Evolutionary conservation across 2,888 invertebrate genomes (phyloP), one percentile per base, ranked within the genome.

Genomic region (Halictus quadricinctus): DNA sequence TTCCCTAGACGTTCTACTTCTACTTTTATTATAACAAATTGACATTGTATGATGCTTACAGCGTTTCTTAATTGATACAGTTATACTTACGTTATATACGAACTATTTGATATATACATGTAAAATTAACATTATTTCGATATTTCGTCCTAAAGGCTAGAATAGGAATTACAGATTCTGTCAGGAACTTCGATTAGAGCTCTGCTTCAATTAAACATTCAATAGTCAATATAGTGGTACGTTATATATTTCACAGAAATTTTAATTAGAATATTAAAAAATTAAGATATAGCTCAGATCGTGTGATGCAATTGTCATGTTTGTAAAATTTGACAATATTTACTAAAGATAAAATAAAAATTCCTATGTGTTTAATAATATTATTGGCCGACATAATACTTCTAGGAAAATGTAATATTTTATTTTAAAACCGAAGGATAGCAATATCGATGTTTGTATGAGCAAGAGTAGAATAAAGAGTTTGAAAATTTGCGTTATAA

Each of bases 351-450:
- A 41, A 76, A 76, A 74, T n/a, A 12, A 79, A 86, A 81, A 48
- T 81, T 64, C 76, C 81, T 79, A 85, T 76, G 13, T 70, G 54
- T 78, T 54, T 13, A 29, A 60, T n/a, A 7, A 46, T 70, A 69
- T 60, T 36, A 86, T 81, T 86, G 81, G 86, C n/a, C 2, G 21
- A 21, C 25, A 7, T 13, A 12, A 8, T 29, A 36, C 21, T n/a
- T 43, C 6, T 21, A 25, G 13, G 21, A 13, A 74, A 79, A 41
- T 50, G 6, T 46, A 72, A 48, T 8, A 70, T 70, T 77, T 4
- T 12, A 18, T 5, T 60, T 50, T 46, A 36, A 81, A 80, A 80
- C 50, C 18, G 13, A 69, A 41, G n/a, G n/a, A 60, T 70, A 36
- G 12, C 0, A 76, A 70, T 13, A 54, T 36, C 15, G 41, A 36